Conservation (phyloP, 2,113 vertebrate genomes). For the Scalopus aquaticus region DNA sequence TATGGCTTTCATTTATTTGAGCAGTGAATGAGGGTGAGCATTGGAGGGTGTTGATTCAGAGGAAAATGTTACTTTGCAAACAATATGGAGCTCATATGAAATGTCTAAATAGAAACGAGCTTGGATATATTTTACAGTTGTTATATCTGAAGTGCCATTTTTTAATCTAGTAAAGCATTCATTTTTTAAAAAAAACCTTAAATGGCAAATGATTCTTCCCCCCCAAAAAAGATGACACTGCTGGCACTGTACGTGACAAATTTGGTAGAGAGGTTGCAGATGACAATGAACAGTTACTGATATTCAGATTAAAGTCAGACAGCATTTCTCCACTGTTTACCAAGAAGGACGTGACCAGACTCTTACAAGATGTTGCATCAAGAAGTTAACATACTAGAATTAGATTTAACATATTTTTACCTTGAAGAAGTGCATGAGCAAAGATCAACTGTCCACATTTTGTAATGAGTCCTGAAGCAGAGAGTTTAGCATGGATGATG, state of each 20-base stretch:
- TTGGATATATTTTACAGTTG: not conserved
- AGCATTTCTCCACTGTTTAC: no score
- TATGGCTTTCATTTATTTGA: not conserved
- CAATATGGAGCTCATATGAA: not conserved
- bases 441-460: not conserved
- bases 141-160: not conserved
- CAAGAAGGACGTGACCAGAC: not conserved
- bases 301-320: not conserved
- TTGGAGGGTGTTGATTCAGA: not conserved
- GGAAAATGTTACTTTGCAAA: not conserved
- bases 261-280: not conserved
- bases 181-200: not conserved
- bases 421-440: not conserved
- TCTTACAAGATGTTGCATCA: not conserved
- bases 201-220: not conserved
- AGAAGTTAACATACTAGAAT: not conserved
- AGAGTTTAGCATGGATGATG: not conserved
- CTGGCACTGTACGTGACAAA: not conserved
- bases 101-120: not conserved
- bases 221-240: not conserved
- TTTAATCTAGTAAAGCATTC: not conserved
- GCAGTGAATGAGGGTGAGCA: not conserved
- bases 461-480: not conserved
- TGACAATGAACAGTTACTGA: not conserved
- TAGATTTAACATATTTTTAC: not conserved